Conservation (phyloP, 2,797 vertebrate genomes). For the Benthosema pterotum region DNA sequence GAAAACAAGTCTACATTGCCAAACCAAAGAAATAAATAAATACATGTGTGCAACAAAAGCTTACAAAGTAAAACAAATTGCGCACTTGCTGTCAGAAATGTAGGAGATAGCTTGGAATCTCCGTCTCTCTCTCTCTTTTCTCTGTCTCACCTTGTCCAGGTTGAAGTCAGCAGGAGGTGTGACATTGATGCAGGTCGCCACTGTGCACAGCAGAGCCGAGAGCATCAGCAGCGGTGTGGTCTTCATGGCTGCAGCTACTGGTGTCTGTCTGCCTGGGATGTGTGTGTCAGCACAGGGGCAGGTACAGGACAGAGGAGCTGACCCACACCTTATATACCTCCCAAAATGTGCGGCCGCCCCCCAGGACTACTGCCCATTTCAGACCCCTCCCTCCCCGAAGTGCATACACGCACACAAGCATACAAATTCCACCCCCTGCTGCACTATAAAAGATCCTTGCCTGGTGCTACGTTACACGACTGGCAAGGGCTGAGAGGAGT, state of each 20-base stretch:
- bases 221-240: conserved; percentile 62
- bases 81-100: too few relatives aligned
- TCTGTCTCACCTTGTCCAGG: conserved; percentile 79
- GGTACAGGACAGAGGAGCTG: neutral
- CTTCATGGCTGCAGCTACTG: conserved; percentile 65
- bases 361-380: conserved; percentile 13
- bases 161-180: conserved; percentile 80
- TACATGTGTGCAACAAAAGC: too few relatives aligned
- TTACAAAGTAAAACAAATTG: too few relatives aligned
- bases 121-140: neutral
- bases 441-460: conserved; percentile 35
- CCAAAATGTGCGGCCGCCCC: neutral
- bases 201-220: conserved; percentile 73
- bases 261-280: conserved; percentile 3
- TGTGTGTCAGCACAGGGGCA: neutral
- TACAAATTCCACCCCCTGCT: neutral
- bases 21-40: too few relatives aligned
- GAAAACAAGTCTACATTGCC: too few relatives aligned
- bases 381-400: too few relatives aligned
- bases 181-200: conserved; percentile 55
- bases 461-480: conserved; percentile 61
- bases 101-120: too few relatives aligned
- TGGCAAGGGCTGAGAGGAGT: conserved; percentile 1
- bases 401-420: neutral
- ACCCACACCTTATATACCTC: conserved; percentile 62